A percentile compares a stretch with the other conserved stretches of the same genome.
These are phyloP conservation scores for Anser brachyrhynchus DNA, from an alignment of 2,113 vertebrate genomes.

Conservation along the genomic window DNA sequence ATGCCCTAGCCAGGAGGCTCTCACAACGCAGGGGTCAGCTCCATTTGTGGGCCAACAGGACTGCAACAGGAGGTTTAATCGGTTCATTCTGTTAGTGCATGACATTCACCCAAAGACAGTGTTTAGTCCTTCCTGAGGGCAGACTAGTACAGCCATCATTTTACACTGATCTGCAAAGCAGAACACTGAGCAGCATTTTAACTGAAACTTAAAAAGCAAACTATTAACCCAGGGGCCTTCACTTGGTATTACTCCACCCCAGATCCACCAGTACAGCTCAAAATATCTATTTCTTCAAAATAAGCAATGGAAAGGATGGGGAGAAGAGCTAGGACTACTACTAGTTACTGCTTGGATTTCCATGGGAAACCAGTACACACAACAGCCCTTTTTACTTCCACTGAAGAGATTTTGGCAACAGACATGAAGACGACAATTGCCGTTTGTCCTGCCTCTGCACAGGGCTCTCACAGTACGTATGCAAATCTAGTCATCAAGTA, in stretches of 20 bases:
- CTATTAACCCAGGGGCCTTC: slow-evolving; percentile 4
- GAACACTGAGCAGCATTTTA: neutral
- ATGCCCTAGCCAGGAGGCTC: neutral
- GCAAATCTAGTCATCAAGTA: slow-evolving; percentile 59
- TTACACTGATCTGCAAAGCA: neutral
- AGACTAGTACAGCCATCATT: neutral
- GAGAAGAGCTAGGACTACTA: slow-evolving; percentile 54
- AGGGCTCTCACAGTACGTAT: slow-evolving; percentile 53
- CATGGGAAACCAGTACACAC: slow-evolving; percentile 61
- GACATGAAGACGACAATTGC: slow-evolving; percentile 43
- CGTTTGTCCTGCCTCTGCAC: slow-evolving; percentile 56
- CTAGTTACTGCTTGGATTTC: slow-evolving; percentile 65
- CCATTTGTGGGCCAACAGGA: neutral
- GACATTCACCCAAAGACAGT: neutral
- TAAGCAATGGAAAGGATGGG: slow-evolving; percentile 13
- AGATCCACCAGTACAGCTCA: slow-evolving; percentile 16
- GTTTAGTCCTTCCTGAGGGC: neutral
- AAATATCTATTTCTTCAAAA: slow-evolving; percentile 19
- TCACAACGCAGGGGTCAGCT: neutral
- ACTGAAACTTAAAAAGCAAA: slow-evolving; percentile 31
- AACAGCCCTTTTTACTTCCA: slow-evolving; percentile 63
- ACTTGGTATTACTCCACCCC: slow-evolving; percentile 1
- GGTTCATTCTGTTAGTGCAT: neutral
- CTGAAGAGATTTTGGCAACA: slow-evolving; percentile 59
- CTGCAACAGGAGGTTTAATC: neutral